phyloP scores from a whole-genome alignment of 2,113 vertebrate genomes.

The Oryctolagus cuniculus region mOryCun1.1 NC_091435.1:54334001-54334500 shows the following conservation, averaged over 20 bases:
- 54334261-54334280: neutral
- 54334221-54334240: neutral
- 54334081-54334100: neutral
- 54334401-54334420: conserved; percentile 53
- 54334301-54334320: conserved; percentile 23
- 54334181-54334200: conserved; percentile 5
- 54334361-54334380: conserved; percentile 32
- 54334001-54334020: conserved; percentile 22
- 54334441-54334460: conserved; percentile 57
- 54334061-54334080: conserved; percentile 30
- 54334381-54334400: conserved; percentile 45
- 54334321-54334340: conserved; percentile 55
- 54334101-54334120: conserved; percentile 17
- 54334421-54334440: conserved; percentile 65
- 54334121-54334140: neutral
- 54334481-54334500: conserved; percentile 53
- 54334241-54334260: conserved; percentile 50
- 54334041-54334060: conserved; percentile 29
- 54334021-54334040: neutral
- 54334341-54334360: conserved; percentile 47
- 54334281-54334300: conserved; percentile 24
- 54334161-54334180: conserved; percentile 52
- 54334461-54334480: conserved; percentile 51
- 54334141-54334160: conserved; percentile 32
- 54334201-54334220: conserved; percentile 49